Evolutionary conservation across 2,797 vertebrate genomes (phyloP), one percentile per base, ranked within the genome.

Genomic region (Ataeniobius toweri): DNA sequence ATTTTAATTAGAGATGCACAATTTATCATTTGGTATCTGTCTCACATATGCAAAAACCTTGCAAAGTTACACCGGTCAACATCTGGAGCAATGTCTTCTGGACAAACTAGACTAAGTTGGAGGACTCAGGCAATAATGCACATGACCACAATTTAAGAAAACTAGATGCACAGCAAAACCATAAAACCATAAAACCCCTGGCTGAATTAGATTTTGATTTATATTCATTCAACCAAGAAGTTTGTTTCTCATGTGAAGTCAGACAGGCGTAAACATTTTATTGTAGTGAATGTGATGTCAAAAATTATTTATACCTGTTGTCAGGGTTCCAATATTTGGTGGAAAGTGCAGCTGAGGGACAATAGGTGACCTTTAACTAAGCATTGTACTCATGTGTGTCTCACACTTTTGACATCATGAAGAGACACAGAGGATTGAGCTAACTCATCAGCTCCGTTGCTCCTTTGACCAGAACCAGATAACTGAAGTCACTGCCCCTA

Each of bases 371-470:
- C 65, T 46, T 69, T 7, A 69, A 36, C 61, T 12, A 65, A 63
- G 28, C 59, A 31, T 24, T 36, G 10, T 14, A 72, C 58, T 73
- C 7, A 10, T 12, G 4, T 59, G 41, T 69, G 28, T 74, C 59
- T 26, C 48, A 20, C 39, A 26, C 8, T n/a, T 74, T 82, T 68
- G 73, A 79, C 65, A 61, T 50, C 68, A 31, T 71, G 31, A 31
- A 75, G 16, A 58, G 46, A 48, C 74, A 73, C 26, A 24, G 69
- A 74, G 65, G 73, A 41, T 28, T 50, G 55, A 10, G 28, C 77
- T 46, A 53, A 20, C 78, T 87, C 74, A 84, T 85, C 86, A 86
- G 73, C 22, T 56, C 51, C n/a, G 51, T 39, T 12, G 14, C 26
- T 13, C 26, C 6, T 46, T 48, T 61, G 1, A 61, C n/a, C 44